Evolutionary conservation across 2,888 invertebrate species (phyloP).

Genomic region (Ferrisia virgata): DNA sequence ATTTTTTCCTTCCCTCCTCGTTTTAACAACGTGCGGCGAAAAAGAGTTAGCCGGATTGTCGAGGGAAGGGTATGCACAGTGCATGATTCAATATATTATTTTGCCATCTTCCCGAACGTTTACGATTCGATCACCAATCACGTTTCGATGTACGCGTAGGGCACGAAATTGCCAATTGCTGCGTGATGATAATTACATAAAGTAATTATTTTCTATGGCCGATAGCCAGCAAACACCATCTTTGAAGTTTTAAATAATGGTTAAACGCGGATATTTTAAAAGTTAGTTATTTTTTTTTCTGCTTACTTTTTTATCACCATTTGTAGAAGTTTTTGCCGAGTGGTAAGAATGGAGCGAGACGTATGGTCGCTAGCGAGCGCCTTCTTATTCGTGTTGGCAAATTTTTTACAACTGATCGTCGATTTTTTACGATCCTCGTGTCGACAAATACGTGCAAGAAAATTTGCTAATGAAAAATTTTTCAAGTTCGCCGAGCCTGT

Average conservation of each 20-base stretch:
- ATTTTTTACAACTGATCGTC: not conserved
- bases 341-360: not conserved
- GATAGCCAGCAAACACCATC: slow-evolving; percentile 27
- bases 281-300: not conserved
- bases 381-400: not conserved
- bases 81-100: not conserved
- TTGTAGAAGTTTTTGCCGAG: slow-evolving; percentile 36
- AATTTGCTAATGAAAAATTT: not conserved
- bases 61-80: not conserved
- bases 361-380: not conserved
- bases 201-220: slow-evolving; percentile 27
- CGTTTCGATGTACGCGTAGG: too few relatives aligned
- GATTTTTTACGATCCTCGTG: slow-evolving; percentile 26
- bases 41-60: not conserved
- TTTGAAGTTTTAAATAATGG: slow-evolving; percentile 36
- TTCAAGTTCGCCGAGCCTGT: not conserved
- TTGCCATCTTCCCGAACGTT: not conserved
- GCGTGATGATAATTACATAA: slow-evolving; percentile 18
- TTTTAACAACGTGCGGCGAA: not conserved
- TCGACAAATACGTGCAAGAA: not conserved
- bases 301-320: slow-evolving; percentile 16
- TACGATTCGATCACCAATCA: not conserved
- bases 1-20: too few relatives aligned
- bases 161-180: not conserved
- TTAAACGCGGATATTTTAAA: slow-evolving; percentile 13